Conservation (phyloP, 2,888 invertebrate genomes). For the Poecilobothrus nobilitatus region DNA sequence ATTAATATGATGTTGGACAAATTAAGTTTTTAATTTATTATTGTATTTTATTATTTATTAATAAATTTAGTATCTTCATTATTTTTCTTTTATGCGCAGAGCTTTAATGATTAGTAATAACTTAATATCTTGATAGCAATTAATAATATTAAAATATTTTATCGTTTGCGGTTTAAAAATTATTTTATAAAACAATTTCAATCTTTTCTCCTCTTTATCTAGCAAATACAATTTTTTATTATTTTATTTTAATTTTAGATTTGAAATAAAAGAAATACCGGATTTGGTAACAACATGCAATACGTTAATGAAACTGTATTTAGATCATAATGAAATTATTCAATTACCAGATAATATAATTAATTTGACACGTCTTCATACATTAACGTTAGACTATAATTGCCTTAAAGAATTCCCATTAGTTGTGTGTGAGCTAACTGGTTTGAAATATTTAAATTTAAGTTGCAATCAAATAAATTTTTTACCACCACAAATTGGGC, state of each 20-base stretch:
- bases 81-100: too few species aligned
- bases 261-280: constrained; percentile 55
- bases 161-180: too few species aligned
- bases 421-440: constrained; percentile 51
- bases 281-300: constrained; percentile 49
- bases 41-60: too few species aligned
- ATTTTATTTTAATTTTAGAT: constrained; percentile 32
- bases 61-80: too few species aligned
- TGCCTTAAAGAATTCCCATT: constrained; percentile 52
- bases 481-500: constrained; percentile 53
- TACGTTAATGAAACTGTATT: constrained; percentile 52
- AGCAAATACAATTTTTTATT: too few species aligned
- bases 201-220: too few species aligned
- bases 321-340: constrained; percentile 54
- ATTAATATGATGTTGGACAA: too few species aligned
- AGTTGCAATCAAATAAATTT: constrained; percentile 56
- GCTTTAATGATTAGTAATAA: too few species aligned
- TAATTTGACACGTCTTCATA: constrained; percentile 50
- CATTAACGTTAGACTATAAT: constrained; percentile 59
- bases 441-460: constrained; percentile 54
- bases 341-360: constrained; percentile 47
- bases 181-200: too few species aligned
- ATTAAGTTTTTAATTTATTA: too few species aligned
- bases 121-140: too few species aligned
- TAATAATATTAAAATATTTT: too few species aligned